Conservation (phyloP, 2,797 vertebrate species). For the Lophura swinhoii region DNA sequence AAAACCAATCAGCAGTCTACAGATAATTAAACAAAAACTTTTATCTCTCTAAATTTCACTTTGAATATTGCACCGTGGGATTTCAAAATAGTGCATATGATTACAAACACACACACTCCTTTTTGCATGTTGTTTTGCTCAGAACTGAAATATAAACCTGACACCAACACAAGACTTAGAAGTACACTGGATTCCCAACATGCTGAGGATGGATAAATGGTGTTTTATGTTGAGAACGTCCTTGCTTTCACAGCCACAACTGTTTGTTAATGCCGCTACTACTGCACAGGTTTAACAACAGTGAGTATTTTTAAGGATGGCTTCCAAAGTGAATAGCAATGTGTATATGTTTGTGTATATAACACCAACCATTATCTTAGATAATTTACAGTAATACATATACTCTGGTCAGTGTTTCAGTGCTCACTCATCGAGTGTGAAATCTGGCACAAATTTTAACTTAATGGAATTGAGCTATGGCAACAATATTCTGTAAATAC, state of each 20-base stretch:
- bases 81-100: not conserved
- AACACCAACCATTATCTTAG: constrained; percentile 11
- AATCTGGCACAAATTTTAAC: constrained; percentile 27
- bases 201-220: not conserved
- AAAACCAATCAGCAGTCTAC: constrained; percentile 34
- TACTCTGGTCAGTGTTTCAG: not conserved
- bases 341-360: not conserved
- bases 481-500: constrained; percentile 10
- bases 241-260: not conserved
- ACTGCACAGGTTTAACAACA: constrained; percentile 9
- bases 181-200: not conserved
- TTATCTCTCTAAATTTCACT: constrained; percentile 29
- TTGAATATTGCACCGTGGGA: constrained; percentile 26
- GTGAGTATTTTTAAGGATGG: constrained; percentile 20
- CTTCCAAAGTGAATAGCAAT: constrained; percentile 19
- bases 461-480: constrained; percentile 33
- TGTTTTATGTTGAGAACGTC: constrained; percentile 32
- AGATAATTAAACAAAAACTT: constrained; percentile 55
- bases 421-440: constrained; percentile 30
- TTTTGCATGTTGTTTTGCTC: not conserved
- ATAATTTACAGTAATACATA: not conserved
- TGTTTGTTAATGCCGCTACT: constrained; percentile 18
- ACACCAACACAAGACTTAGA: constrained; percentile 11
- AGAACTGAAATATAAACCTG: constrained; percentile 33
- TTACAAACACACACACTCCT: not conserved